A percentile compares a stretch with the other conserved stretches of the same genome.
Conservation (phyloP, 2,888 invertebrate genomes). For the Catocala nupta region DNA sequence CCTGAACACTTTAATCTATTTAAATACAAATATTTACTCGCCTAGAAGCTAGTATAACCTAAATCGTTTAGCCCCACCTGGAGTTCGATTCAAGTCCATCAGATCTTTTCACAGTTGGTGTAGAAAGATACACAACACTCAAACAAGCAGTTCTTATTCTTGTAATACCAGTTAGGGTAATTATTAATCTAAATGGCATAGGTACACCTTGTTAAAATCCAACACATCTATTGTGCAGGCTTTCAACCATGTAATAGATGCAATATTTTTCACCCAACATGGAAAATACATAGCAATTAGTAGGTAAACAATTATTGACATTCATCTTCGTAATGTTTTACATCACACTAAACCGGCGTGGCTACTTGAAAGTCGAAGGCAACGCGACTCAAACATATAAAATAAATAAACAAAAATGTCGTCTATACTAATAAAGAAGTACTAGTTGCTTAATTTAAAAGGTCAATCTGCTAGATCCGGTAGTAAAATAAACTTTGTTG, state of each 20-base stretch:
- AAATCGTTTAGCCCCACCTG: no score
- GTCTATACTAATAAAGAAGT: conserved; percentile 31
- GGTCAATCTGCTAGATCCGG: conserved; percentile 37
- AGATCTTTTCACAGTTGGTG: no score
- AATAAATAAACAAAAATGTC: conserved; percentile 42
- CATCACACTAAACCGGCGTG: conserved; percentile 23
- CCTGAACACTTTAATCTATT: no score
- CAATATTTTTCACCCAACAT: neutral
- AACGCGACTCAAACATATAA: conserved; percentile 33
- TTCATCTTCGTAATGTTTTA: conserved; percentile 13
- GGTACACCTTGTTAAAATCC: no score
- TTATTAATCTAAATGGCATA: no score
- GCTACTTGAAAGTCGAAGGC: conserved; percentile 36
- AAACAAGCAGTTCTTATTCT: no score
- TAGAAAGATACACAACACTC: no score
- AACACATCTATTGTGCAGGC: no score
- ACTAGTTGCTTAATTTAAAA: conserved; percentile 40
- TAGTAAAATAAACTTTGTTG: conserved; percentile 15
- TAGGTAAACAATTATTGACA: conserved; percentile 1
- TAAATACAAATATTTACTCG: no score
- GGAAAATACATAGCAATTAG: neutral
- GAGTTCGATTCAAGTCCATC: no score
- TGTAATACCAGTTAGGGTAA: no score
- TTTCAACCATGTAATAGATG: neutral
- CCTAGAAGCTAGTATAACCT: no score